Conservation (phyloP, 2,888 invertebrate genomes). For the Drosophila borealis region DNA sequence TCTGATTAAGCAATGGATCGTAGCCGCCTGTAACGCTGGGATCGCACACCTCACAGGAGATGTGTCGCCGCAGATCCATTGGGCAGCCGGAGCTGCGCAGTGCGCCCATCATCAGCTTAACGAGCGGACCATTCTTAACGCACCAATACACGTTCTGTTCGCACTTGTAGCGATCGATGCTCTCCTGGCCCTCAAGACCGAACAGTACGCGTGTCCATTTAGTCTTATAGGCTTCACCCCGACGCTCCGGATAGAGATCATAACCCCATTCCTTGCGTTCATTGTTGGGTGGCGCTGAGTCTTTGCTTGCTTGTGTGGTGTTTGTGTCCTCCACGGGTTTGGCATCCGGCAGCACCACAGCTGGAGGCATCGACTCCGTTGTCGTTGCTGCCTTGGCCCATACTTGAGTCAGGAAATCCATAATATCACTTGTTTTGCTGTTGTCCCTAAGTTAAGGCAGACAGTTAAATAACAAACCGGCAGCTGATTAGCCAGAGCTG, state of each 20-base stretch:
- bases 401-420: conserved; percentile 68
- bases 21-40: conserved; percentile 95
- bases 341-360: conserved; percentile 17
- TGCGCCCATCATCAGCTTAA: conserved; percentile 94
- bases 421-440: conserved; percentile 29
- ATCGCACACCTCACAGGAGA: conserved; percentile 96
- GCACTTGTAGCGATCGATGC: conserved; percentile 90
- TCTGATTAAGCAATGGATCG: conserved; percentile 85
- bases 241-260: conserved; percentile 93
- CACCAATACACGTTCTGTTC: conserved; percentile 91
- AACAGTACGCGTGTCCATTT: conserved; percentile 87
- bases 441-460: conserved; percentile 2
- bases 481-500: conserved; percentile 62
- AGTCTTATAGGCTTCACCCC: conserved; percentile 87
- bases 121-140: conserved; percentile 91
- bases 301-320: neutral
- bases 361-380: conserved; percentile 25
- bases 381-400: conserved; percentile 58
- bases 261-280: conserved; percentile 88
- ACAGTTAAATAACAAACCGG: conserved; percentile 68
- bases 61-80: conserved; percentile 93
- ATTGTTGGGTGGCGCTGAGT: conserved; percentile 9
- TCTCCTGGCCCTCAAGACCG: conserved; percentile 89
- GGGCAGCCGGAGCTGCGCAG: conserved; percentile 88
- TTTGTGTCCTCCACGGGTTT: conserved; percentile 23